Evolutionary conservation across 2,797 vertebrate genomes (phyloP).

Genomic region (Stomatorhinus walkeri): DNA sequence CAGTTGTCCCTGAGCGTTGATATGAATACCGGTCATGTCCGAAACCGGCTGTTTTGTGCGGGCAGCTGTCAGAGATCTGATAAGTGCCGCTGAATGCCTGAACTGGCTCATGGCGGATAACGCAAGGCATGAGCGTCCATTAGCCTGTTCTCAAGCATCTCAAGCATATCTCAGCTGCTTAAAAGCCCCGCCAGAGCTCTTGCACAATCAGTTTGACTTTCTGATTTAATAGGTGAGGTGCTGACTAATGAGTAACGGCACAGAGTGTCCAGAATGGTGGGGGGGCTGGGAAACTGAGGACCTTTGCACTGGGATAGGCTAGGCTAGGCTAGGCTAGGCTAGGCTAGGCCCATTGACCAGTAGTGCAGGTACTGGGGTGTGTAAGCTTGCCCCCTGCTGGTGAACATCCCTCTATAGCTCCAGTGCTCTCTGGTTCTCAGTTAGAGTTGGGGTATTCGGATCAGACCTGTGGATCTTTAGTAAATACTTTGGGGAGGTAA

Average conservation of each 20-base stretch:
- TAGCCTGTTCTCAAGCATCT: background rate
- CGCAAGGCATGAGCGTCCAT: background rate
- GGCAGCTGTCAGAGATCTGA: background rate
- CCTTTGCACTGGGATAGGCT: background rate
- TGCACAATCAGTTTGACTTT: constrained; percentile 4
- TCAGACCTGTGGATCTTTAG: background rate
- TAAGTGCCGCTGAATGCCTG: background rate
- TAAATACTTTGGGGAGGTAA: background rate
- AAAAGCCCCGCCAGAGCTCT: background rate
- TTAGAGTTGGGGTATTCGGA: background rate
- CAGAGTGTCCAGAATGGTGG: background rate
- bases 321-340: background rate
- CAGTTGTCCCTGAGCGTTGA: background rate
- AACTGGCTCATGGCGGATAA: background rate
- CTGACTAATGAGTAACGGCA: constrained; percentile 5
- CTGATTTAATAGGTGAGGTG: constrained; percentile 5
- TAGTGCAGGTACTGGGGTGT: background rate
- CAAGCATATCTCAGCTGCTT: background rate
- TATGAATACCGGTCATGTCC: background rate
- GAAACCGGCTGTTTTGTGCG: background rate
- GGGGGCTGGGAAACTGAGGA: background rate
- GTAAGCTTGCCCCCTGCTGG: background rate
- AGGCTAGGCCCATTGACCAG: background rate
- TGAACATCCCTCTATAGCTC: background rate
- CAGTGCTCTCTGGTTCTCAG: background rate